Evolutionary conservation across 2,888 invertebrate genomes (phyloP).

Genomic region (Drosophila macrothrix): DNA sequence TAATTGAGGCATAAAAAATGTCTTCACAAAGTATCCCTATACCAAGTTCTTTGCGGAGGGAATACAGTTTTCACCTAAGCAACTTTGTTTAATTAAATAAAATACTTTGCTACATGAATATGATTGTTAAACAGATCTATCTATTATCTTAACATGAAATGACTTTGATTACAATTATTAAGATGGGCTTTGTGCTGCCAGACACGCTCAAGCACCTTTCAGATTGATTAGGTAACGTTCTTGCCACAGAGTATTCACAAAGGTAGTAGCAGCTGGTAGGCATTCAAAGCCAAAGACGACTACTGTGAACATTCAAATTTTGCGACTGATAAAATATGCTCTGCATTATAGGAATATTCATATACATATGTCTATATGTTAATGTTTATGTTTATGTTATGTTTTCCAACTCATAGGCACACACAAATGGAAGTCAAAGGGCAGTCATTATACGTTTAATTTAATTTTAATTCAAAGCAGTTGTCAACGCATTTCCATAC

Average conservation of each 20-base stretch:
- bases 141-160: background rate
- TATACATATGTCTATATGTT: too few relatives aligned
- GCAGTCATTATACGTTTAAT: background rate
- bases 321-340: background rate
- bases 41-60: constrained; percentile 47
- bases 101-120: background rate
- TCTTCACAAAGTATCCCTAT: constrained; percentile 82
- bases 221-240: background rate
- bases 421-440: background rate
- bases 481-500: background rate
- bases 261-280: background rate
- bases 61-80: background rate
- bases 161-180: background rate
- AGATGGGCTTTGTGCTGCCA: background rate
- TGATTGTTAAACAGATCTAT: background rate
- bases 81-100: background rate
- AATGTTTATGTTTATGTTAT: background rate
- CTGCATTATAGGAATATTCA: background rate
- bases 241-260: background rate
- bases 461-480: background rate
- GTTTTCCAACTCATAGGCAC: background rate
- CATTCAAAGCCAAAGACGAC: background rate
- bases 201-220: too few relatives aligned
- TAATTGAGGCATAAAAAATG: constrained; percentile 80
- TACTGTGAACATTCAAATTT: background rate